phyloP scores from a whole-genome alignment of 2,888 invertebrate genomes.

The Sarcophaga carnaria region DNA sequence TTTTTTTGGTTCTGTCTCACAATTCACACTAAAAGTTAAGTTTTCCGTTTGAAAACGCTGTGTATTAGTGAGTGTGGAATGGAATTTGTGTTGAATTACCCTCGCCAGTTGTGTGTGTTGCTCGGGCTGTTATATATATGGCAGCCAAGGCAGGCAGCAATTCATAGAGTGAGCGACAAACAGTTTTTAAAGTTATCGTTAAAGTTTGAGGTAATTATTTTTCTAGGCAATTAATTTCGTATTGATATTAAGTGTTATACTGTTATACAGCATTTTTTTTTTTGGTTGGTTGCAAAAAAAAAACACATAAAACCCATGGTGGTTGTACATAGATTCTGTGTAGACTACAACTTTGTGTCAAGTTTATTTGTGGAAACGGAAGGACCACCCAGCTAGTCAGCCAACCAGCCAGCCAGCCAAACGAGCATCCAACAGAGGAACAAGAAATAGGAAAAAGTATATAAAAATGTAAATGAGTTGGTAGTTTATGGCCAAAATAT shows the following conservation, averaged over 20 bases:
- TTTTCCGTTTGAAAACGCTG: slow-evolving; percentile 16
- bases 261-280: slow-evolving; percentile 5
- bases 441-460: slow-evolving; percentile 38
- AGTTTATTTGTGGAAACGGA: neutral
- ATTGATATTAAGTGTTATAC: slow-evolving; percentile 69
- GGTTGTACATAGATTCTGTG: neutral
- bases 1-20: slow-evolving; percentile 2
- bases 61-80: neutral
- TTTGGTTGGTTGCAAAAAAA: slow-evolving; percentile 46
- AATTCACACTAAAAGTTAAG: slow-evolving; percentile 23
- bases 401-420: neutral
- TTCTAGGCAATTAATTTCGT: slow-evolving; percentile 70
- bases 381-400: neutral
- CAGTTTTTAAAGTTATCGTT: slow-evolving; percentile 63
- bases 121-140: slow-evolving; percentile 9
- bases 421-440: neutral
- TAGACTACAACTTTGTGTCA: neutral
- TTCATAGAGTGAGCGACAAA: slow-evolving; percentile 23
- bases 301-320: neutral
- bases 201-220: slow-evolving; percentile 70
- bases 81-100: neutral
- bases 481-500: slow-evolving; percentile 53
- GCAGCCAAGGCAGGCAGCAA: slow-evolving; percentile 7
- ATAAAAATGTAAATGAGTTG: slow-evolving; percentile 67
- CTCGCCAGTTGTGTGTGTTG: slow-evolving; percentile 9